Base-by-base conservation (phyloP, 2,888 invertebrate species). In the Agrochola litura region DNA sequence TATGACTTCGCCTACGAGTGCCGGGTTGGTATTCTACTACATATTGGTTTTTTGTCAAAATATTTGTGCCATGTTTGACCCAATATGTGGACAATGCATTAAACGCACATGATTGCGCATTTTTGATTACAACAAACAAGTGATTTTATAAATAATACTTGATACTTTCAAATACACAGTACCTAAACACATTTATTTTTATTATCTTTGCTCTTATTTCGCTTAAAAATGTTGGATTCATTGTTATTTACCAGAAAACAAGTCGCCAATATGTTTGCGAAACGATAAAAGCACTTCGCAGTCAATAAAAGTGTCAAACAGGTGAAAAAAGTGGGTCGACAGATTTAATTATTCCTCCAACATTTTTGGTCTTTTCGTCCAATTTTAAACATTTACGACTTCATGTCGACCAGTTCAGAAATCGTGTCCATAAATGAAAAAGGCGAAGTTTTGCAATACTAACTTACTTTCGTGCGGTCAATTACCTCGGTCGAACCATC, bases 1-100 rank as follows among this genome's bases (percentile, higher is more conserved):
- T 97, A 97, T 95, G 97, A 97, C 94, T 97, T 97, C 95, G 97
- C 97, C 84, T 97, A 97, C 94, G 97, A 97, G 95, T 97, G 97
- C 95, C 97, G 97, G 97, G 97, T 97, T 95, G 93, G 97, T 96
- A 94, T 92, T 86, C 87, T 86, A 74, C 25, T 74, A 49, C 25
- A 64, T 69, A 73, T 54, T 66, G 68, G 64, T 71, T 60, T 72
- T 83, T 81, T 76, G 63, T 41, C 16, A 65, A 73, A 76, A 82
- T 72, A 79, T 83, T 77, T 52, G 46, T 68, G 46, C 52, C 78
- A 76, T 63, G 14, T 76, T 79, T 80, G 76, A 66, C 46, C 58
- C 54, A 78, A 73, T 64, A 43, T 74, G 66, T 73, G 41, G 71
- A 74, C 54, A 73, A 70, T 77, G 37, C 60, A 81, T 70, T 73